phyloP scores from a whole-genome alignment of 1,140 invertebrate species.

The Drosophila nigromelanica region DNA sequence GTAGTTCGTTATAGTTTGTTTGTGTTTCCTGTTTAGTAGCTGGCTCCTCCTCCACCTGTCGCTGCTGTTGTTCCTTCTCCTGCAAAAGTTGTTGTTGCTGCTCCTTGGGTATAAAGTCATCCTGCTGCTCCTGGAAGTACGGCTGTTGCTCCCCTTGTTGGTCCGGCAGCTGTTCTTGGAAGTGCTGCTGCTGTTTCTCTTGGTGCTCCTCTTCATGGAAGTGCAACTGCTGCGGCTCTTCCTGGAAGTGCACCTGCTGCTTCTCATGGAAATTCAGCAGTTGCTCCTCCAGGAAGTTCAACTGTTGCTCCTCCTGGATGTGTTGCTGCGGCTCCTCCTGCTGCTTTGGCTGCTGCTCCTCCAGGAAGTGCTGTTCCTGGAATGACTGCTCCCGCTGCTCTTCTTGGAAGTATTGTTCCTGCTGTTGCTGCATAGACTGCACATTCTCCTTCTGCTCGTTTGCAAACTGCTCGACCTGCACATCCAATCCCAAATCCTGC shows the following conservation, averaged over 20 bases:
- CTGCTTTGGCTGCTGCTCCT: constrained; percentile 2
- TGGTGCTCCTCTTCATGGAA: constrained; percentile 11
- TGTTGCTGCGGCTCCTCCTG: neutral
- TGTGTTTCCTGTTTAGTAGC: constrained; percentile 30
- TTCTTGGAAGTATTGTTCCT: neutral
- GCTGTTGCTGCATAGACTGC: constrained; percentile 10
- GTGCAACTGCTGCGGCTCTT: constrained; percentile 3
- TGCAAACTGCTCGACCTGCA: constrained; percentile 1
- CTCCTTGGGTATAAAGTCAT: neutral
- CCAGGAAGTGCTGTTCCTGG: neutral
- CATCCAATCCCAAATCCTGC: neutral
- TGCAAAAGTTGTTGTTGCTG: neutral
- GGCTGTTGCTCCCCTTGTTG: constrained; percentile 3
- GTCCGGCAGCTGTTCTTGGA: constrained; percentile 13
- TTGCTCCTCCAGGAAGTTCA: constrained; percentile 2
- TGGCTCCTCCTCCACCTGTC: constrained; percentile 8
- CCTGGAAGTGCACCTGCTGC: neutral
- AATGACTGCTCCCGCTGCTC: neutral
- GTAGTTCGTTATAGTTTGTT: constrained; percentile 42
- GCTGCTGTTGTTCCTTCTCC: neutral
- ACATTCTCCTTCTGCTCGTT: constrained; percentile 9
- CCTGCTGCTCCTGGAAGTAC: neutral
- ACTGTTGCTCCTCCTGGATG: constrained; percentile 3
- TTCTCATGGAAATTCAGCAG: neutral
- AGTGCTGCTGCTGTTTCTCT: neutral